Base-by-base conservation (phyloP, 92 coral and sea anemone genomes). In the Isaurus tuberculatus region DNA sequence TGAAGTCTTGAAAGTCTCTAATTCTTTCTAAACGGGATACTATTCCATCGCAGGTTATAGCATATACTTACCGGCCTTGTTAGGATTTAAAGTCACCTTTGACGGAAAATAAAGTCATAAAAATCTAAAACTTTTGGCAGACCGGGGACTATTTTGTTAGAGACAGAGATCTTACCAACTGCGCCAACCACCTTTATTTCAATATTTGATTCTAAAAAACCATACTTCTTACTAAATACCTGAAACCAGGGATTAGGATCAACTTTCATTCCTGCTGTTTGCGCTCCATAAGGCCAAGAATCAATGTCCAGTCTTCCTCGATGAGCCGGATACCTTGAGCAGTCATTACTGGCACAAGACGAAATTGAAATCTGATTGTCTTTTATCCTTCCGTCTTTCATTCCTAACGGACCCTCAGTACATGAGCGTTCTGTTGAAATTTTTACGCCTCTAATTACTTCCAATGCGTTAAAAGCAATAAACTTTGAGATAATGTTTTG, bases 201-300 rank as follows among this genome's bases (percentile, higher is more conserved):
- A n/a, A 19, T 44, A 19, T 44, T 14, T 44, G 10, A 19, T 2
- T 44, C 53, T 2, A 2, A 10, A 44, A 44, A 44, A 14, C 53
- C 53, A 2, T 1, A 55, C 2, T 0, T 22, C 27, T 2, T 40
- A 40, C 23, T 25, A 7, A 20, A 29, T 65, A 65, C 71, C 71
- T 65, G 71, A 30, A 65, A 65, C 71, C 71, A 65, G 30, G 71
- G 71, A 30, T 65, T 65, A 17, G 71, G 71, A n/a, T 65, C 40
- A 8, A 26, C 30, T 29, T 17, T 40, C 71, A 65, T 14, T 10
- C n/a, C 30, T 19, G 29, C 40, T 1, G 71, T 65, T 23, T 65
- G 71, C 8, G 71, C 71, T 26, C 71, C 71, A 2, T 3, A 30
- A 5, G 42, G 71, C 71, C 71, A 65, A 25, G 34, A 26, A 19